Conservation (phyloP, 1,140 invertebrate species). For the Trypoxylus dichotomus region DNA sequence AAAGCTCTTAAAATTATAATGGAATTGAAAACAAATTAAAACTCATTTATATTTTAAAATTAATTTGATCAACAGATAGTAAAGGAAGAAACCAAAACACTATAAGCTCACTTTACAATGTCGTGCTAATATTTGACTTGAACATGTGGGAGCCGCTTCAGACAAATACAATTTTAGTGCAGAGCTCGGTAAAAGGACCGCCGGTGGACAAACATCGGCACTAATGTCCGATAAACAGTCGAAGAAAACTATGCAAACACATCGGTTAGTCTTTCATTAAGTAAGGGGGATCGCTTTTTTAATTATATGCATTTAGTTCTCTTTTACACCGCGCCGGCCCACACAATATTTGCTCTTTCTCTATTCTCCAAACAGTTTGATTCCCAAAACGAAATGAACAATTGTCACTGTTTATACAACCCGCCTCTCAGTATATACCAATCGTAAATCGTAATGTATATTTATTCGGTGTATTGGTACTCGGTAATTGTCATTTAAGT, state of each 20-base stretch:
- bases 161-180: slow-evolving; percentile 15
- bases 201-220: slow-evolving; percentile 1
- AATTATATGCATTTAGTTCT: slow-evolving; percentile 26
- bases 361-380: slow-evolving; percentile 13
- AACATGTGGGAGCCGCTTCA: slow-evolving; percentile 18
- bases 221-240: slow-evolving; percentile 19
- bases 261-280: slow-evolving; percentile 22
- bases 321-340: background rate
- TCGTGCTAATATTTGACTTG: background rate
- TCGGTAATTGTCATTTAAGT: slow-evolving; percentile 21
- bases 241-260: slow-evolving; percentile 19
- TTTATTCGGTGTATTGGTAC: slow-evolving; percentile 8
- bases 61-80: background rate
- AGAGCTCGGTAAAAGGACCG: slow-evolving; percentile 9
- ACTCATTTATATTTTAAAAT: background rate
- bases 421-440: background rate
- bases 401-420: background rate
- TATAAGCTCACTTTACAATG: slow-evolving; percentile 16
- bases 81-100: background rate
- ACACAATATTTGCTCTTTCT: slow-evolving; percentile 9
- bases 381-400: slow-evolving; percentile 1
- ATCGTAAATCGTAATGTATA: slow-evolving; percentile 20
- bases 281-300: slow-evolving; percentile 6
- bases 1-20: no score
- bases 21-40: no score